phyloP scores from a whole-genome alignment of 2,888 invertebrate species.

The Andrena hattorfiana region DNA sequence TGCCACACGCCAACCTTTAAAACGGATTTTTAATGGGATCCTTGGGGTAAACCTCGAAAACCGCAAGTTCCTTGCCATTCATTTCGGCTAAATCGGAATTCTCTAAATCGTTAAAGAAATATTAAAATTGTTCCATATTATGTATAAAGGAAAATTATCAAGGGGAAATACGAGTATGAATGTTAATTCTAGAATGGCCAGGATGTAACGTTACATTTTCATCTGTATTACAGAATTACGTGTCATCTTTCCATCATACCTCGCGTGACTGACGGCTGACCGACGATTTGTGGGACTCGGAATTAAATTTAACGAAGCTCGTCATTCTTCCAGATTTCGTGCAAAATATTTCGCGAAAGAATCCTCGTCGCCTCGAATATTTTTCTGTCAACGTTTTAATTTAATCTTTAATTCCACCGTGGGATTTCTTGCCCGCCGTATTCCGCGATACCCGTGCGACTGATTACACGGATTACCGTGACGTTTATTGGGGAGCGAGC shows the following conservation, averaged over 20 bases:
- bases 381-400: background rate
- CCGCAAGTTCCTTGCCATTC: background rate
- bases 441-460: background rate
- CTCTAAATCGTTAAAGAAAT: background rate
- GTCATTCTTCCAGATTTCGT: background rate
- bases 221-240: background rate
- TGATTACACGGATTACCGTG: slow-evolving; percentile 47
- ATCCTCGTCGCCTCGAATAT: background rate
- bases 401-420: slow-evolving; percentile 24
- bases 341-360: slow-evolving; percentile 2
- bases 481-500: slow-evolving; percentile 38
- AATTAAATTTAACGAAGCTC: slow-evolving; percentile 26
- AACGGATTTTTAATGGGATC: slow-evolving; percentile 39
- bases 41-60: slow-evolving; percentile 16
- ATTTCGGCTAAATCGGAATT: background rate
- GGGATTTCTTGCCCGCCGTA: background rate
- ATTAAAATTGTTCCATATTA: background rate
- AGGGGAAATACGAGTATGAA: no score
- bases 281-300: background rate
- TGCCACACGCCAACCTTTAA: slow-evolving; percentile 23
- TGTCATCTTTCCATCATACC: background rate
- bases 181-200: background rate
- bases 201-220: background rate
- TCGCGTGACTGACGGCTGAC: background rate
- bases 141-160: background rate